Percentiles rank a stretch among this genome's conserved stretches.
Conservation (phyloP, 1,140 invertebrate species). For the Sarcophaga bullata region DNA sequence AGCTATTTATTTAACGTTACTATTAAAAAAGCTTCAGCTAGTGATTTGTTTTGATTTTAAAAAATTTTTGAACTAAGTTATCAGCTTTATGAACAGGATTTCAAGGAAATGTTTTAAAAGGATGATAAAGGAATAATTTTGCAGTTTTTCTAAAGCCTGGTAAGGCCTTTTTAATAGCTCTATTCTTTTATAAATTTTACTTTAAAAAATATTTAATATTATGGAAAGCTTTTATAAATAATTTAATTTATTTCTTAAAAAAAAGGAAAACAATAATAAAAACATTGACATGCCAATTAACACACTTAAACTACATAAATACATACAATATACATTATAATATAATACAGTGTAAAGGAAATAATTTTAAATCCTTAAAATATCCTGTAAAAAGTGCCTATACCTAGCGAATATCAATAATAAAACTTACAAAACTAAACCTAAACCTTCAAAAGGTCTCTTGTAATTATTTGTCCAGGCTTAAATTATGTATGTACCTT, state of each 20-base stretch:
- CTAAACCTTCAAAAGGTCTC: too few relatives aligned
- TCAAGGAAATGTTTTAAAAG: background rate
- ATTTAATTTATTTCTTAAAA: background rate
- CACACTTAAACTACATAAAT: background rate
- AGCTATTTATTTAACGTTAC: background rate
- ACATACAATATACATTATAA: too few relatives aligned
- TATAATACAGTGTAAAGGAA: too few relatives aligned
- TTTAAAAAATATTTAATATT: background rate
- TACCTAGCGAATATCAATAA: too few relatives aligned
- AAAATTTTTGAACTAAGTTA: background rate
- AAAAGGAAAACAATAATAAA: background rate
- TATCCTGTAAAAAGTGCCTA: too few relatives aligned
- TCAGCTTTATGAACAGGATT: background rate
- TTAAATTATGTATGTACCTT: too few relatives aligned
- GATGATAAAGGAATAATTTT: background rate
- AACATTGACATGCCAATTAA: constrained; percentile 34
- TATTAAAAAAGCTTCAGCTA: constrained; percentile 13
- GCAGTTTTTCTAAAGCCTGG: background rate
- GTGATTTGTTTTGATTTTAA: background rate
- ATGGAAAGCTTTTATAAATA: background rate
- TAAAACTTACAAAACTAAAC: too few relatives aligned
- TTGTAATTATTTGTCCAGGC: too few relatives aligned
- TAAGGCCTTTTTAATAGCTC: too few relatives aligned
- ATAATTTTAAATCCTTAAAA: too few relatives aligned
- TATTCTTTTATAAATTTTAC: background rate